Base-by-base conservation (phyloP, 2,113 vertebrate species). In the Natator depressus region DNA sequence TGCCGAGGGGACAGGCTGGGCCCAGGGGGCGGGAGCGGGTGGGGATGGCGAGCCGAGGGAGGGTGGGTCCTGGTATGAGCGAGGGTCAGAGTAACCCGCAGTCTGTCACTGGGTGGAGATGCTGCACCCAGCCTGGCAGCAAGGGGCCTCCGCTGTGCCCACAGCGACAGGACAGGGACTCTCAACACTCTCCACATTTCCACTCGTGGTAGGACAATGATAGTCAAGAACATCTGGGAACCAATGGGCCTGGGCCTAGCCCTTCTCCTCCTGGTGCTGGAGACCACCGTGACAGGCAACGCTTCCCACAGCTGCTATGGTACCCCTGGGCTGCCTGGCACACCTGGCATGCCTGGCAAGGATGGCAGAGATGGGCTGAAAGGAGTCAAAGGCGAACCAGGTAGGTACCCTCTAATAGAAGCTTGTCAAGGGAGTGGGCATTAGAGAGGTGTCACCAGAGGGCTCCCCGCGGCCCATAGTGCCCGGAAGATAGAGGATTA, bases 301-400 rank as follows among this genome's bases (percentile, higher is more conserved):
- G 5, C 38, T 2, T 53, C 88, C 69, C 49, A 87, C 1, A 54
- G 31, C 46, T 98, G 96, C 94, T 98, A 98, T 3, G 98, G 98
- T 7, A 80, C 80, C 46, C 99, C 98, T 5, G 99, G 99, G 3
- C 95, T 98, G 78, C 99, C 99, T 0, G 99, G 99, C 50, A 91
- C 98, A 51, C 99, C 99, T 0, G 99, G 99, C 1, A 4, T 98
- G 4, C 99, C 99, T 0, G 99, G 99, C 76, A 99, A 95, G 93
- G 99, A 99, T 10, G 99, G 99, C 5, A 96, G 99, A 1, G 98
- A 99, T 3, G 99, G 99, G 29, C 76, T 93, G 47, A 98, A 91
- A 46, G 98, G 98, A 93, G 93, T 98, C 89, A 98, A 98, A 97
- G 98, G 98, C 0, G 98, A 99, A 22, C 97, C 97, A 97, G 98